Base-by-base conservation (phyloP, 1,140 invertebrate species). In the Lepidurus apus region DNA sequence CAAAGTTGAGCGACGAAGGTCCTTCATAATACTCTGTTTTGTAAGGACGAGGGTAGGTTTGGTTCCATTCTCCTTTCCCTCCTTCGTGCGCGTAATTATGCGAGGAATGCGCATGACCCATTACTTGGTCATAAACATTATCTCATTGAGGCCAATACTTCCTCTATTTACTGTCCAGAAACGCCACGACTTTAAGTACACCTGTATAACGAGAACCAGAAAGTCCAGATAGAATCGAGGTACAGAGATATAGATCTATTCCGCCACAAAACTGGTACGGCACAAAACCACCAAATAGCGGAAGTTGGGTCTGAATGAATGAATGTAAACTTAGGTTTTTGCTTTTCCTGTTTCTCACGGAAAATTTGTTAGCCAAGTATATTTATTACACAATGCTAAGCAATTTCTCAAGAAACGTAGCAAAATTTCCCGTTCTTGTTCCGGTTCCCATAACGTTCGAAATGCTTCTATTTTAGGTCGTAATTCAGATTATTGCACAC, bases 91-190 rank as follows among this genome's bases (percentile, higher is more conserved):
- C 53, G 21, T 17, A 65, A 17, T 65, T 13, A 65, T 21, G 17
- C 53, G 53, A 65, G 53, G 53, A 65, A 65, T 65, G 53, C 17
- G 53, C 53, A 65, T 65, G 53, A 65, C 53, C 53, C 53, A 65
- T 65, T 65, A 65, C 13, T 65, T 65, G 6, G 53, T 65, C 53
- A 65, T 65, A n/a, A 65, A 17, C 13, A 17, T 65, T 21, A 65
- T 65, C 53, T 0, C 17, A 65, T 65, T 65, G 53, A 21, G 53
- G 53, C 17, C 53, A 65, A 65, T 7, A 65, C 53, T 65, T 17
- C 53, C 53, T 34, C 34, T 34, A 4, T 34, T 34, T 13, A 65
- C 53, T 17, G 21, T 17, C 6, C 6, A 13, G 53, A 21, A 21
- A 7, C 6, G 53, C 9, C 21, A 7, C 21, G 7, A n/a, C 17